Evolutionary conservation across 2,797 vertebrate species (phyloP).

Genomic region (Psittacula echo): DNA sequence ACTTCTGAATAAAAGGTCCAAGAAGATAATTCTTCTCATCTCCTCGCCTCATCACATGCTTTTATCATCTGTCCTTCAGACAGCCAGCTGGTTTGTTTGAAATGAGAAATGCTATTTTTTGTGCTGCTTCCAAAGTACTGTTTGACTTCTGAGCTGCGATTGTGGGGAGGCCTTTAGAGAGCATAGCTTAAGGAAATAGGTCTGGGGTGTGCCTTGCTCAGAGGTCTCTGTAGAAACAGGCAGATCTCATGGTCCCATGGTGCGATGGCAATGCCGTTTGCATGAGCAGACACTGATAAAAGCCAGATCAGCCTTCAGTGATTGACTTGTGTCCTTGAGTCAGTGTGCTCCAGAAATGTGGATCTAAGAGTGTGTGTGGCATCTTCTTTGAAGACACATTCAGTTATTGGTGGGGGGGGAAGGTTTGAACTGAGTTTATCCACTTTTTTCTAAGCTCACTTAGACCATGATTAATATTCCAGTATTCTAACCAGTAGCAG

Average conservation of each 20-base stretch:
- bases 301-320: neutral
- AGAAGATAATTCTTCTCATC: neutral
- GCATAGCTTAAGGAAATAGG: neutral
- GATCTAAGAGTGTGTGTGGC: neutral
- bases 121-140: neutral
- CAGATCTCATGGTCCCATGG: neutral
- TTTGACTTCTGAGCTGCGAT: neutral
- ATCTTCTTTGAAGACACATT: neutral
- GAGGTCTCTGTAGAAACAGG: neutral
- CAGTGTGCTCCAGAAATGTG: neutral
- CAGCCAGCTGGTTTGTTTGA: neutral
- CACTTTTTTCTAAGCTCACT: neutral
- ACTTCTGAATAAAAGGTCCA: neutral
- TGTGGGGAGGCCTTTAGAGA: neutral
- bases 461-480: constrained; percentile 20
- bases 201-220: rapidly evolving
- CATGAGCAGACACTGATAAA: neutral
- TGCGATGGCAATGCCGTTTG: neutral
- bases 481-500: neutral
- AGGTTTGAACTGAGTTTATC: neutral
- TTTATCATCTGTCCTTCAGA: neutral
- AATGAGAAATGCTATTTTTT: neutral
- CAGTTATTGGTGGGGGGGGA: neutral
- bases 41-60: rapidly evolving
- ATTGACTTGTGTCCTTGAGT: neutral